Base-by-base conservation (phyloP, 2,888 invertebrate genomes). In the Leptopilina myrica region DNA sequence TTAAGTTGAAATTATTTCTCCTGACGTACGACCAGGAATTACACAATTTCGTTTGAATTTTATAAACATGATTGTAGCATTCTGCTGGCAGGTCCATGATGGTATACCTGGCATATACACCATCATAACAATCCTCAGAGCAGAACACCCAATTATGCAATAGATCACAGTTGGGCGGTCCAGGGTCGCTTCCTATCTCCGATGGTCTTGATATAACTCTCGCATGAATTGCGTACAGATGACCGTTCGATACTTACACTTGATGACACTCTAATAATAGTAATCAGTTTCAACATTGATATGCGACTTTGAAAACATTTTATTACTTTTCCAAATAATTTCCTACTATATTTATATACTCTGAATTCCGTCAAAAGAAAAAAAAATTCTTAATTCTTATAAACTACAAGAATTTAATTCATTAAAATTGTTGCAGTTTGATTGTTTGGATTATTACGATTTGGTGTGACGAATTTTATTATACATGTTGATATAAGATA, bases 141-240 rank as follows among this genome's bases (percentile, higher is more conserved):
- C 53, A 73, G 33, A 73, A 59, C 56, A 33, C 56, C 73, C 73
- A 73, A 73, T 73, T 73, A 73, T 73, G 73, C 56, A 73, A 73
- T 73, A 73, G 73, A 73, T 73, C 73, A 73, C 56, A 40, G 56
- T 73, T 14, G 56, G 73, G 73, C 56, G 53, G 49, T 69, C 20
- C 69, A 69, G 69, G 73, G 56, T 73, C 56, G 15, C n/a, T 33
- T 73, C 56, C n/a, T 73, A 59, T 73, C 69, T 73, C 69, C 12
- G 53, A 73, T 73, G 33, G 26, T 56, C 40, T 20, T 73, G 73
- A 73, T 59, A 73, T 59, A 73, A 73, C 56, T 73, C 56, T 56
- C 56, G 26, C n/a, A n/a, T 53, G 73, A 73, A 73, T 15, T 56
- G 62, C 33, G 33, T 33, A 53, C n/a, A 67, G 33, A 73, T 73